Conservation (phyloP, 2,888 invertebrate species). For the Ochropacha duplaris region DNA sequence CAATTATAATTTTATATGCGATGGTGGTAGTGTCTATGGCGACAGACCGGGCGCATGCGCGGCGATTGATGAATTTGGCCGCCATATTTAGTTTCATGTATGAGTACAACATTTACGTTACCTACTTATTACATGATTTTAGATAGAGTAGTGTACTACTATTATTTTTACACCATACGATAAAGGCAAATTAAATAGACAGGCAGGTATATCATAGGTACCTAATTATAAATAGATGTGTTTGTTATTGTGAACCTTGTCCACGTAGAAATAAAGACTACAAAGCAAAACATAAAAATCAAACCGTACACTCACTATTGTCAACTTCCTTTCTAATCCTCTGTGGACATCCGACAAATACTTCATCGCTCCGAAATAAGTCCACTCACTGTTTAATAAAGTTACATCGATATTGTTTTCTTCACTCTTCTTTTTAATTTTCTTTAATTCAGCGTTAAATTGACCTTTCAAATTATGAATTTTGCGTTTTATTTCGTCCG, state of each 20-base stretch:
- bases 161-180: too few relatives aligned
- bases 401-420: not conserved
- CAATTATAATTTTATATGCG: too few relatives aligned
- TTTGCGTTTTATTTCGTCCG: conserved; percentile 4
- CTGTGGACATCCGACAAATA: not conserved
- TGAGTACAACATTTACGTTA: too few relatives aligned
- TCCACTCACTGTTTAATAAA: not conserved
- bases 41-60: too few relatives aligned
- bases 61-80: too few relatives aligned
- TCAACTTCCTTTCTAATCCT: not conserved
- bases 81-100: too few relatives aligned
- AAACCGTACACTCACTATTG: not conserved
- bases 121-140: too few relatives aligned
- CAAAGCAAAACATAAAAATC: not conserved
- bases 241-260: not conserved
- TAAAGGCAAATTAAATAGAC: too few relatives aligned
- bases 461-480: conserved; percentile 10
- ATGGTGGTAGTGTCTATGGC: too few relatives aligned
- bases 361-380: conserved; percentile 3
- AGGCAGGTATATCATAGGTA: too few relatives aligned
- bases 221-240: too few relatives aligned
- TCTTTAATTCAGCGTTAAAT: conserved; percentile 11
- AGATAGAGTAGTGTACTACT: too few relatives aligned
- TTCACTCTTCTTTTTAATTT: conserved; percentile 2
- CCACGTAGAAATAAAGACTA: not conserved